Percentiles rank a stretch among this genome's conserved stretches.
Evolutionary conservation across 2,113 vertebrate genomes (phyloP).

Genomic region (Himantopus leucocephalus): DNA sequence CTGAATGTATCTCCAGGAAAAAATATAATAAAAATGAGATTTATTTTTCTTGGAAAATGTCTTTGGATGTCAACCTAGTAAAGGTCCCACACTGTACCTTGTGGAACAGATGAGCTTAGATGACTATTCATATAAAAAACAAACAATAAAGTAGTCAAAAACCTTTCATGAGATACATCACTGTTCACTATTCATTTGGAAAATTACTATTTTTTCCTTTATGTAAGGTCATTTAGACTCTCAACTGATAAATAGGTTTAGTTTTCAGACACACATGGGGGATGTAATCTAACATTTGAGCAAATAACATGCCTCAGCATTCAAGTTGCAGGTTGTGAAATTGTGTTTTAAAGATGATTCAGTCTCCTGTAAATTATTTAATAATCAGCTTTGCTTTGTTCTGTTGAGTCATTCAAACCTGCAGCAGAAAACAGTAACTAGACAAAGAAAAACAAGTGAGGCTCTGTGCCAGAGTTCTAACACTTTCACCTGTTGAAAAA

Average conservation of each 20-base stretch:
- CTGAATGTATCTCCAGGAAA: neutral
- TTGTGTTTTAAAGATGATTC: neutral
- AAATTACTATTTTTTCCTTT: neutral
- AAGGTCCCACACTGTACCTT: neutral
- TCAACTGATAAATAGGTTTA: neutral
- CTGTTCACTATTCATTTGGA: neutral
- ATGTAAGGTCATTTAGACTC: neutral
- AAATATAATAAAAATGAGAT: neutral
- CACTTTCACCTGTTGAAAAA: neutral
- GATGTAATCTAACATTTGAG: neutral
- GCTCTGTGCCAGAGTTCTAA: neutral
- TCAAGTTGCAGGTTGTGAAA: neutral
- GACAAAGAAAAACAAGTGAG: neutral
- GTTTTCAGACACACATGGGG: neutral
- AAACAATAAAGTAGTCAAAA: neutral
- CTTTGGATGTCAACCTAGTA: neutral
- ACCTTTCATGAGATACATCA: neutral
- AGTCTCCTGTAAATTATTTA: neutral
- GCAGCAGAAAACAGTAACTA: neutral
- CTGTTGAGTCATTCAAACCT: neutral
- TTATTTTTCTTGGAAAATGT: neutral
- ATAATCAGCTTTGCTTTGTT: neutral
- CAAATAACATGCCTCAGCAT: neutral
- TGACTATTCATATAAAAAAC: neutral
- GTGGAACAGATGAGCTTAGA: neutral